phyloP scores from a whole-genome alignment of 2,113 vertebrate species.

The Phyllostomus discolor region DNA sequence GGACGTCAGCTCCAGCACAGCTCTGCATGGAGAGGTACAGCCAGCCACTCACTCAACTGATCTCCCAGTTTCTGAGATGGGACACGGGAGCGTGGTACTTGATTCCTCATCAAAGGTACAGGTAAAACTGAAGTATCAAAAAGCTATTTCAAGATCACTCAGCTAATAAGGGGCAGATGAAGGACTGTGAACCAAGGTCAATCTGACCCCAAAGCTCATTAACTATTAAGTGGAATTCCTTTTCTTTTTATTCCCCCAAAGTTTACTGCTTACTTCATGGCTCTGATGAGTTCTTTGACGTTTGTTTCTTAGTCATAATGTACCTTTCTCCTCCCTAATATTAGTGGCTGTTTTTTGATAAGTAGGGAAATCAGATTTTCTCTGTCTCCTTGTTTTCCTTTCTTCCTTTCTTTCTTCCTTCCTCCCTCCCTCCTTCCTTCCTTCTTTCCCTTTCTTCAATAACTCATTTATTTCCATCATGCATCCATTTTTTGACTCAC shows the following conservation, averaged over 20 bases:
- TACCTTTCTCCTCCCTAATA: not conserved
- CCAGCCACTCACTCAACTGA: not conserved
- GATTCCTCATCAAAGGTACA: no score
- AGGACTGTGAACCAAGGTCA: not conserved
- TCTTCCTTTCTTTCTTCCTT: rapidly evolving
- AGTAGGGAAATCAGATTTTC: not conserved
- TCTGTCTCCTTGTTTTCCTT: no score
- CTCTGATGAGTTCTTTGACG: not conserved
- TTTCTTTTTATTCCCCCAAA: not conserved
- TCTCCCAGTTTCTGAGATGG: not conserved
- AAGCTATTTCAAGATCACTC: not conserved
- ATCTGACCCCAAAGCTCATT: not conserved
- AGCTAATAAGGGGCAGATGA: not conserved
- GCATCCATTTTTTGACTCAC: not conserved
- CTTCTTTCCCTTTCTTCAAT: rapidly evolving
- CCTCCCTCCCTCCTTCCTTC: rapidly evolving
- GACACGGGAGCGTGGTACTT: not conserved
- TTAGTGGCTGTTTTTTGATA: not conserved
- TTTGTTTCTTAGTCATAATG: not conserved
- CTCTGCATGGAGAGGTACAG: not conserved
- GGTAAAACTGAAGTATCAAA: not conserved
- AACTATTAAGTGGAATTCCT: not conserved
- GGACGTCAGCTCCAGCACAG: not conserved
- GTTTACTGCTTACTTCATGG: not conserved
- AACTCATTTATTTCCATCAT: not conserved